Evolutionary conservation across 2,797 vertebrate species (phyloP), one percentile per base, ranked within the genome.

Genomic region (Lacerta bilineata): DNA sequence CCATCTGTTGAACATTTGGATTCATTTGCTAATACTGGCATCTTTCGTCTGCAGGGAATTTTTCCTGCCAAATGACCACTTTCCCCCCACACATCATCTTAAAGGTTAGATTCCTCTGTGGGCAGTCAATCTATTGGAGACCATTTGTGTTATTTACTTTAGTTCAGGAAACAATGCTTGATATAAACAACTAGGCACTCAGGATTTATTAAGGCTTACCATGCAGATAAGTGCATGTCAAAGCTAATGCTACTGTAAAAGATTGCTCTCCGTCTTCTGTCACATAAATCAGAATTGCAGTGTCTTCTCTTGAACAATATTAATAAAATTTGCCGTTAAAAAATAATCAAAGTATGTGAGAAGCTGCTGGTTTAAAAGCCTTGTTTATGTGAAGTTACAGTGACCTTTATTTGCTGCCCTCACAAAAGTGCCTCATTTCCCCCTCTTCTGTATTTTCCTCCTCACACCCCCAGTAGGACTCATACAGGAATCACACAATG

Each of bases 1-100:
- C 92, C 93, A 96, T 97, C 96, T 97, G 95, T 95, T 96, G 94
- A 97, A 94, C 91, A 95, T 96, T 96, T 96, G 78, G 91, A 95
- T 95, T 94, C 80, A 88, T 50, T 78, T 94, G 23, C 90, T 85
- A 93, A 92, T 90, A 66, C 84, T 95, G 90, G 87, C 90, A 85
- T 89, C 88, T 87, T 41, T 90, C 50, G n/a, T 89, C 91, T 90
- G 46, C 41, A 68, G 89, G 91, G 88, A 94, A 20, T 81, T 80
- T 59, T 90, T 90, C 89, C 91, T 95, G 88, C 74, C 92, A 92
- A 95, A 84, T 94, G 92, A 93, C 80, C 85, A 92, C 87, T 90
- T 83, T 88, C 95, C 88, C 95, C 87, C 27, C 80, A 68, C 90
- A 92, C 23, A 93, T 75, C 55, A 83, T 93, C 84, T 88, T 15